Conservation (phyloP, 2,113 vertebrate genomes). For the Microtus ochrogaster region DNA sequence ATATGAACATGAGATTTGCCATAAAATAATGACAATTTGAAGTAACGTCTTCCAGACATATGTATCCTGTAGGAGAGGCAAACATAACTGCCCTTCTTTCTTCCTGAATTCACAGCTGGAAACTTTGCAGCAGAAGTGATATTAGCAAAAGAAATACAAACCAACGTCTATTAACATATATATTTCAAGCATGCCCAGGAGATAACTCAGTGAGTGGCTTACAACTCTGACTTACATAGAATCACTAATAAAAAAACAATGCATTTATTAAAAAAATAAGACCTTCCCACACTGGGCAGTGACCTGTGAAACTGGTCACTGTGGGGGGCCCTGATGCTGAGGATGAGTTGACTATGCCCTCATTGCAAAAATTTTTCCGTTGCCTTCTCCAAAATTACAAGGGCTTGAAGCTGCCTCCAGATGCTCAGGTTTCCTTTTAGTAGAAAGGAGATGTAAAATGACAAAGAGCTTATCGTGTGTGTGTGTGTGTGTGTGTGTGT, state of each 20-base stretch:
- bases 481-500: too few species aligned
- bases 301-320: background rate
- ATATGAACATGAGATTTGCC: conserved; percentile 36
- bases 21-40: conserved; percentile 1
- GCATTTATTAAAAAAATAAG: background rate
- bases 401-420: background rate
- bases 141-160: conserved; percentile 5
- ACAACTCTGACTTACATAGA: background rate
- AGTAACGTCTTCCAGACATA: background rate
- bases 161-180: background rate
- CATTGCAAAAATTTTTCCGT: accelerated
- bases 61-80: background rate
- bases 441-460: background rate
- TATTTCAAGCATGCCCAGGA: background rate
- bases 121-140: background rate
- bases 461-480: too few species aligned
- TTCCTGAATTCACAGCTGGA: background rate
- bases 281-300: background rate
- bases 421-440: background rate
- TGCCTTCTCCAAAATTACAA: background rate
- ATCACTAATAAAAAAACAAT: background rate
- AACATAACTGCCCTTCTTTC: background rate
- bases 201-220: background rate
- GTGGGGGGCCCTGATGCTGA: too few species aligned
- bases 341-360: background rate